Base-by-base conservation (phyloP, 2,113 vertebrate genomes). In the Nanorana parkeri region DNA sequence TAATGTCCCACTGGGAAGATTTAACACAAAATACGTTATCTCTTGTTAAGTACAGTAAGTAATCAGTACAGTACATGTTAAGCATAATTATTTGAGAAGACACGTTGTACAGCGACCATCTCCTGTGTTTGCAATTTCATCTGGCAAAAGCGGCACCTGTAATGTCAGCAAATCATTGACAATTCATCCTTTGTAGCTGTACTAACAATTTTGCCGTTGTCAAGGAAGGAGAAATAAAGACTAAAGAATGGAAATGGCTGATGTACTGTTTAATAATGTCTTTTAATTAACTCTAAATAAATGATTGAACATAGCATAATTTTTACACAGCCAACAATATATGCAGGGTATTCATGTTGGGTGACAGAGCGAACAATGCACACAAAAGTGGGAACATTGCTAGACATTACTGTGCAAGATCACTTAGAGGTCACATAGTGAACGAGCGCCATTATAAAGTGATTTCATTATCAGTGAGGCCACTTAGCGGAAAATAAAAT, bases 241-340 rank as follows among this genome's bases (percentile, higher is more conserved):
- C 73, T 54, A 2, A 20, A 4, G 41, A 41, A 54, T 24, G 55
- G n/a, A 72, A 82, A 66, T 55, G 23, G 47, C 47, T 23, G 60
- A 66, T 66, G 47, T 75, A 55, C 26, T 81, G 23, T 64, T 73
- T 81, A 72, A 64, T 82, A 82, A 74, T 75, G 69, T 16, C 69
- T 82, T 72, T 82, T 75, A 82, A 82, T 74, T 82, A 82, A 75
- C 69, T 72, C 68, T 82, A 82, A 82, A 82, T 74, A 82, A 58
- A 74, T 82, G 67, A 75, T 75, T 74, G 80, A 74, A 75, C 72
- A 28, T 19, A 58, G 60, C 64, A 21, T 82, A 61, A 82, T 65
- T 73, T 82, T 82, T 52, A 67, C 67, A 26, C 47, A 36, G 24
- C 28, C 28, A 23, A 16, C 58, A 54, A 21, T 65, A 21, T 66